Conservation (phyloP, 2,797 vertebrate genomes). For the Fringilla coelebs region DNA sequence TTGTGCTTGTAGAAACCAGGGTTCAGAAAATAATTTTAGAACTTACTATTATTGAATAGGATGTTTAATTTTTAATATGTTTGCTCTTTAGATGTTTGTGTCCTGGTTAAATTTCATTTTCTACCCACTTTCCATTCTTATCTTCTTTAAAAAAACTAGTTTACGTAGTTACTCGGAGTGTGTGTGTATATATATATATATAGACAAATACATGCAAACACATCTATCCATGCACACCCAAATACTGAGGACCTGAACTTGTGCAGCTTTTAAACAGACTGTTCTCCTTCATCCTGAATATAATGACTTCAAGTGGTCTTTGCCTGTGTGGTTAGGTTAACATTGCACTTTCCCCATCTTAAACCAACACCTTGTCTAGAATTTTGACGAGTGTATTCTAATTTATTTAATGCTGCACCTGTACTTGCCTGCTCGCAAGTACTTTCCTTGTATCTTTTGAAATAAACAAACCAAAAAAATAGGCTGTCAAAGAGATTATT, state of each 20-base stretch:
- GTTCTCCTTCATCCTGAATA: background rate
- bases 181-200: fast-evolving
- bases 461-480: background rate
- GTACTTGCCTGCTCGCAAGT: background rate
- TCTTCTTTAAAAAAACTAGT: background rate
- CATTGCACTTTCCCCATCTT: background rate
- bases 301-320: background rate
- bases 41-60: background rate
- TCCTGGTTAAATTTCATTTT: background rate
- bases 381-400: background rate
- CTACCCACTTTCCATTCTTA: background rate
- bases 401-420: background rate
- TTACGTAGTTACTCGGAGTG: background rate
- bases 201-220: background rate
- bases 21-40: background rate
- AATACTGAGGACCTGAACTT: background rate
- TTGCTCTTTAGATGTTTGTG: background rate
- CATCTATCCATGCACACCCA: background rate
- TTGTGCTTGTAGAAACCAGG: background rate
- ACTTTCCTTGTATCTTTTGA: background rate
- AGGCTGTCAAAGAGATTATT: background rate
- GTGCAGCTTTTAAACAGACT: background rate
- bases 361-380: background rate
- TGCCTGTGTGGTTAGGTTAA: background rate
- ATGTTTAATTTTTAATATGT: background rate